Evolutionary conservation across 2,888 invertebrate genomes (phyloP), one percentile per base, ranked within the genome.

Genomic region (Tenthredo livida): DNA sequence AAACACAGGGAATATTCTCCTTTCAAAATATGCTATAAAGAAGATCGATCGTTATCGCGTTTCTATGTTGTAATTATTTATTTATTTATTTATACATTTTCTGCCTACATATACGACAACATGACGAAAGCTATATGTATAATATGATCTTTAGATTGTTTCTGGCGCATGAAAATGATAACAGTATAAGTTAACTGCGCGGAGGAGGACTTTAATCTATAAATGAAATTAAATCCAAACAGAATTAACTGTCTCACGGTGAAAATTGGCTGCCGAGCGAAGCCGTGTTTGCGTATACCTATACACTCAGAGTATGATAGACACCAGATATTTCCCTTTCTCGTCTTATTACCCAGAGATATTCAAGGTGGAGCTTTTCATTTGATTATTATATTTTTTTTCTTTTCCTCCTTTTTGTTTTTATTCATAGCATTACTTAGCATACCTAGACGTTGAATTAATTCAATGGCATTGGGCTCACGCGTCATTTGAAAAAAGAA

Each of bases 201-300:
- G 47, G 25, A n/a, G 37, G 25, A 21, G 80, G 80, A 33, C 9
- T 77, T 50, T 37, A 61, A 80, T 61, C 61, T 80, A 80, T n/a
- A 29, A 80, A 61, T 80, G 58, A 80, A 61, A 80, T 80, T 61
- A 61, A 61, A 80, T 80, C 40, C 40, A 80, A 80, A 80, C 80
- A 80, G 40, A 61, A 61, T 61, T 61, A 77, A 77, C 77, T 77
- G 50, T 77, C 50, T 77, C 43, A n/a, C 61, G 29, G 12, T 61
- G 80, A 80, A 80, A 80, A 80, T 80, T 80, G 40, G 80, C 25
- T 40, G 61, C 58, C 61, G 80, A 12, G 80, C 9, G 4, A 58
- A 80, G 21, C 37, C 58, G 58, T 77, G 25, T 77, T 77, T 61
- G 50, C 50, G 21, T 25, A 43, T 43, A 43, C 25, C 43, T 43